phyloP scores from a whole-genome alignment of 1,140 invertebrate genomes.

The Lineus longissimus region DNA sequence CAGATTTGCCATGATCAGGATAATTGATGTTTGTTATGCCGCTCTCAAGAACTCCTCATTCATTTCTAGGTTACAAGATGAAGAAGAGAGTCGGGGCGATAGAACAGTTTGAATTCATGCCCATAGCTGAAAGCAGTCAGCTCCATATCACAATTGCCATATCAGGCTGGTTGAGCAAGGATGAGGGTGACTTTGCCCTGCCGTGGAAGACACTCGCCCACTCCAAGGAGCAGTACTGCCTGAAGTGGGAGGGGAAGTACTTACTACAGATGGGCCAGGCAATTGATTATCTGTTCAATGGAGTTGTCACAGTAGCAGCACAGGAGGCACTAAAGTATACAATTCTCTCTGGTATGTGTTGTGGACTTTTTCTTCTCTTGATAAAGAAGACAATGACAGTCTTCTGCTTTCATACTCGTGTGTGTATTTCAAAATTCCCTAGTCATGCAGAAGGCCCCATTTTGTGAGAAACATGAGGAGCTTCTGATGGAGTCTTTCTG shows the following conservation, averaged over 20 bases:
- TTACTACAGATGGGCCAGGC: constrained; percentile 62
- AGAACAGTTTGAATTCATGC: constrained; percentile 68
- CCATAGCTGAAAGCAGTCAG: constrained; percentile 54
- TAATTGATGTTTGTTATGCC: no score
- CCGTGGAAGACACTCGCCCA: constrained; percentile 63
- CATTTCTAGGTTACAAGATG: constrained; percentile 65
- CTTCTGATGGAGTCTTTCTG: no score
- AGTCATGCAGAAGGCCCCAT: no score
- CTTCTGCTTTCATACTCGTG: no score
- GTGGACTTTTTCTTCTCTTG: background rate
- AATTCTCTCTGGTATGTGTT: constrained; percentile 61
- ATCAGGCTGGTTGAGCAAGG: constrained; percentile 64
- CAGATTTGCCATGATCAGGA: no score
- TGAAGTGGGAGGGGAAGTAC: constrained; percentile 69
- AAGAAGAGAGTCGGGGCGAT: constrained; percentile 67
- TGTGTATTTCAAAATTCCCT: no score
- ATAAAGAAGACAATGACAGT: no score
- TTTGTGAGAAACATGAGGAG: no score
- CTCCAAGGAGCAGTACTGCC: constrained; percentile 67
- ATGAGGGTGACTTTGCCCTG: constrained; percentile 52
- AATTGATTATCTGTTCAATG: constrained; percentile 55
- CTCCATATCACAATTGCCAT: constrained; percentile 66
- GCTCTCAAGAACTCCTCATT: no score
- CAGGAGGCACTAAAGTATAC: constrained; percentile 74
- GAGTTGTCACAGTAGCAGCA: constrained; percentile 65